phyloP scores from a whole-genome alignment of 2,113 vertebrate species.

The Elaphurus davidianus region DNA sequence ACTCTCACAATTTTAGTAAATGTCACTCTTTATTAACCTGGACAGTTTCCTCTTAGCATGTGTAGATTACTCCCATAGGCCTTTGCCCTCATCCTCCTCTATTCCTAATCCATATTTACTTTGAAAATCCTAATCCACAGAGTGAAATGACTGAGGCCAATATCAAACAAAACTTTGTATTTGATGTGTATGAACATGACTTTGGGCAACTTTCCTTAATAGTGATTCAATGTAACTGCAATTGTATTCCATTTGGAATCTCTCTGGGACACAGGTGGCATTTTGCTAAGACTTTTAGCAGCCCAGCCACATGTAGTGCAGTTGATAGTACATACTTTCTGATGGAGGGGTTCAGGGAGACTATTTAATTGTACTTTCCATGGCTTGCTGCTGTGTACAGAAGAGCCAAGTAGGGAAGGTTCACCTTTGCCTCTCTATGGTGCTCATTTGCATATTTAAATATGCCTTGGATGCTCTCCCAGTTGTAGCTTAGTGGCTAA shows the following conservation, averaged over 20 bases:
- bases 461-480: slow-evolving; percentile 30
- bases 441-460: slow-evolving; percentile 69
- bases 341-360: slow-evolving; percentile 44
- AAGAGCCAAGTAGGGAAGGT: slow-evolving; percentile 47
- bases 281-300: slow-evolving; percentile 58
- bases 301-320: neutral
- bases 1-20: neutral
- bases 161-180: slow-evolving; percentile 53
- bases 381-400: slow-evolving; percentile 41
- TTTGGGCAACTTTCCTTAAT: slow-evolving; percentile 53
- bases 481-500: slow-evolving; percentile 58
- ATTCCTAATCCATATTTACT: slow-evolving; percentile 35
- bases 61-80: neutral
- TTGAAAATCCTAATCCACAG: slow-evolving; percentile 24
- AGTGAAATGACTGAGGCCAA: slow-evolving; percentile 19
- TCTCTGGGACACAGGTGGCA: slow-evolving; percentile 20
- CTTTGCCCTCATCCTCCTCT: neutral
- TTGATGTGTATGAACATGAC: slow-evolving; percentile 30
- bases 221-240: slow-evolving; percentile 26
- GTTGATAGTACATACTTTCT: slow-evolving; percentile 49
- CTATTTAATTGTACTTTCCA: slow-evolving; percentile 55
- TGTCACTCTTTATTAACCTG: neutral
- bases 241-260: slow-evolving; percentile 46
- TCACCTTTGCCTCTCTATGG: slow-evolving; percentile 62
- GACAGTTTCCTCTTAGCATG: neutral